These are phyloP conservation scores for Drosophila virilis DNA, from an alignment of 1,140 invertebrate species.

Conservation along the genomic window DNA sequence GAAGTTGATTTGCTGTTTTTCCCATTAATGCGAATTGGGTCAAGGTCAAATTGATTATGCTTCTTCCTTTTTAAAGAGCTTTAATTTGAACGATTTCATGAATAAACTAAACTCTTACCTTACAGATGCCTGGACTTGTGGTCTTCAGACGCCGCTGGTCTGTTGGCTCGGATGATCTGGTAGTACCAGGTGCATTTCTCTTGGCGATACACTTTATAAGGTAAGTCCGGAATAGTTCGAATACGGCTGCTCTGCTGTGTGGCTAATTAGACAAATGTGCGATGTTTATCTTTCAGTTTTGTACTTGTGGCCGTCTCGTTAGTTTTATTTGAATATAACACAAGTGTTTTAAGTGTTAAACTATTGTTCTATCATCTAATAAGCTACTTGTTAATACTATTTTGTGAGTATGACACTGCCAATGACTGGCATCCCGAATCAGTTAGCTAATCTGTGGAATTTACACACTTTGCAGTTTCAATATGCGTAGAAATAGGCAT, in stretches of 20 bases:
- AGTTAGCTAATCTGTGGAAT: not conserved
- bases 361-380: constrained; percentile 89
- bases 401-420: constrained; percentile 70
- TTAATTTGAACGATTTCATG: not conserved
- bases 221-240: constrained; percentile 85
- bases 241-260: too few species aligned
- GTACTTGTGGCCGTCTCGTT: constrained; percentile 84
- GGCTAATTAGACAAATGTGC: not conserved
- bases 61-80: too few species aligned
- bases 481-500: constrained; percentile 90
- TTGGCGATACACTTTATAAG: constrained; percentile 91
- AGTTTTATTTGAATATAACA: constrained; percentile 87
- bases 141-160: constrained; percentile 94
- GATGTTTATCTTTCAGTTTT: constrained; percentile 59
- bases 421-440: too few species aligned
- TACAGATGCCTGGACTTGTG: constrained; percentile 93
- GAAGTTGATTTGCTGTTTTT: too few species aligned
- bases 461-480: constrained; percentile 84
- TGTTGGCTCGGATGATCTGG: constrained; percentile 95
- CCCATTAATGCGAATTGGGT: too few species aligned
- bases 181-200: constrained; percentile 92
- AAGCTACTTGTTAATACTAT: constrained; percentile 89
- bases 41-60: too few species aligned
- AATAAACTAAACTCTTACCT: not conserved
- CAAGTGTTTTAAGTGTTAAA: constrained; percentile 86